Conservation (phyloP, 2,113 vertebrate species). For the Gavialis gangeticus region DNA sequence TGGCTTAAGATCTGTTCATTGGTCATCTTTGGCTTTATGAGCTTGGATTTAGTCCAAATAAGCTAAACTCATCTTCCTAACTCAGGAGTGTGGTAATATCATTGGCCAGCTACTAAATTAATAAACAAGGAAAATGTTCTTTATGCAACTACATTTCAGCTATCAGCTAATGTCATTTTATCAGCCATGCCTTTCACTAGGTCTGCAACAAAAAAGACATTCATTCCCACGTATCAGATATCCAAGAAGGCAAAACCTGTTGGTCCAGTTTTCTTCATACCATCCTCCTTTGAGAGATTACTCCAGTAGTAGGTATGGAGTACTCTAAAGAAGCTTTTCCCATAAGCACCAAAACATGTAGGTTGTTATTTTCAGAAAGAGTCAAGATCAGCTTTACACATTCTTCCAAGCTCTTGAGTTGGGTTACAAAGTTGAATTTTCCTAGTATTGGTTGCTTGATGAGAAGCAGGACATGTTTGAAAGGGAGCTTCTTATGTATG, state of each 20-base stretch:
- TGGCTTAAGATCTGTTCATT: constrained; percentile 70
- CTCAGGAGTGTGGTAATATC: constrained; percentile 2
- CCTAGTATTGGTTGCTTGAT: not conserved
- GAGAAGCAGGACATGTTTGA: not conserved
- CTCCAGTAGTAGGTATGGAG: not conserved
- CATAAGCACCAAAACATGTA: not conserved
- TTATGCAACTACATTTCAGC: not conserved
- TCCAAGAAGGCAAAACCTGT: not conserved
- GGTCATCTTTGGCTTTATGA: constrained; percentile 38
- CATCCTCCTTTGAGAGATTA: not conserved
- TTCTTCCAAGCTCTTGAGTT: not conserved
- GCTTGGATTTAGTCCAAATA: constrained; percentile 48
- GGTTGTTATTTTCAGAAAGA: not conserved
- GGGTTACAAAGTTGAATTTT: no score
- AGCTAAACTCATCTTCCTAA: constrained; percentile 28
- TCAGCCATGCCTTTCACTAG: not conserved
- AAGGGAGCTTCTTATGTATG: not conserved
- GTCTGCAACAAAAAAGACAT: not conserved
- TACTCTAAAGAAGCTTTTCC: not conserved
- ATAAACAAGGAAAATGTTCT: not conserved
- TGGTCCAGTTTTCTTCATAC: not conserved
- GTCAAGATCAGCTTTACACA: not conserved
- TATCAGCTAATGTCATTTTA: not conserved
- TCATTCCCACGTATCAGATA: not conserved
- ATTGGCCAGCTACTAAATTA: not conserved